Conservation (phyloP, 2,888 invertebrate species). For the Campoplex nolae region DNA sequence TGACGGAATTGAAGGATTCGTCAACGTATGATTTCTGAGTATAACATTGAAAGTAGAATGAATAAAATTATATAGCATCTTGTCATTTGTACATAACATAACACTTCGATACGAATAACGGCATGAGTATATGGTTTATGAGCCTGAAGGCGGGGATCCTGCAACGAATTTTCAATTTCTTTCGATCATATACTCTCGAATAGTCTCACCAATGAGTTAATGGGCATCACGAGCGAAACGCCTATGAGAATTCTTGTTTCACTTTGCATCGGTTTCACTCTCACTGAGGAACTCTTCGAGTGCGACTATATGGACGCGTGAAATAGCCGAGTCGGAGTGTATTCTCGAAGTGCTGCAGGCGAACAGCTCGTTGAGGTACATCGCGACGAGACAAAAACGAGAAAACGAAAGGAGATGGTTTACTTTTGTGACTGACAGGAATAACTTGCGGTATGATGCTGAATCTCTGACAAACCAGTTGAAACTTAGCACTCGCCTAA, state of each 20-base stretch:
- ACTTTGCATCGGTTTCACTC: conserved; percentile 57
- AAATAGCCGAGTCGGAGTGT: conserved; percentile 37
- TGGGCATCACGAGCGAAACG: conserved; percentile 10
- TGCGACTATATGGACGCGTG: conserved; percentile 40
- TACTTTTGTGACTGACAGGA: conserved; percentile 35
- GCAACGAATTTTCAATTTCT: conserved; percentile 23
- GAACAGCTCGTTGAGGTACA: conserved; percentile 35
- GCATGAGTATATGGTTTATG: not conserved
- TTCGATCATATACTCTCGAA: conserved; percentile 33
- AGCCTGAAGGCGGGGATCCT: conserved; percentile 28
- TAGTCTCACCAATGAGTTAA: conserved; percentile 17
- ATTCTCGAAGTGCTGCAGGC: conserved; percentile 35
- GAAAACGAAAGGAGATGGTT: conserved; percentile 51
- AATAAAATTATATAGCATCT: not conserved
- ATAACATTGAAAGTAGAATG: conserved; percentile 20
- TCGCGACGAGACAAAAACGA: conserved; percentile 54
- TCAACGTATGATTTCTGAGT: not conserved
- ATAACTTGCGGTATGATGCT: conserved; percentile 4
- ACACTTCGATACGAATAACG: not conserved
- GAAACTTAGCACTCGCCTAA: not conserved
- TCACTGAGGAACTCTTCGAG: conserved; percentile 35
- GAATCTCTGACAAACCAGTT: not conserved
- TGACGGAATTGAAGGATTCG: conserved; percentile 15
- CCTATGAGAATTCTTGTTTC: conserved; percentile 42
- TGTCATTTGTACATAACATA: not conserved